Percentiles rank a stretch among this genome's conserved stretches.
phyloP scores from a whole-genome alignment of 2,888 invertebrate species.

The Brachyopa scutellaris region DNA sequence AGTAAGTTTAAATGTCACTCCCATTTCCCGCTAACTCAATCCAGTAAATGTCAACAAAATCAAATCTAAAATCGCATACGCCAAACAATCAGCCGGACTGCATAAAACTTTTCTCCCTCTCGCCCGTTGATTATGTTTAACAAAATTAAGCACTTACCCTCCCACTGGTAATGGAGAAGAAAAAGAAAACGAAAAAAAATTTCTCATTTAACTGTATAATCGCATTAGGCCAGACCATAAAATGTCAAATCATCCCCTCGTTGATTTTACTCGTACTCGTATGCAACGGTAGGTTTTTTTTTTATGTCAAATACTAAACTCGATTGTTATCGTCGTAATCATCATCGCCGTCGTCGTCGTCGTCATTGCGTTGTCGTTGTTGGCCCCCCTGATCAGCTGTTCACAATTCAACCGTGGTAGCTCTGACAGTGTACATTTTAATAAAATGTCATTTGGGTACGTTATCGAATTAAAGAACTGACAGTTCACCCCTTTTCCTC shows the following conservation, averaged over 20 bases:
- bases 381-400: slow-evolving; percentile 61
- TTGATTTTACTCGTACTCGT: slow-evolving; percentile 21
- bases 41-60: slow-evolving; percentile 51
- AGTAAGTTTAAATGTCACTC: slow-evolving; percentile 51
- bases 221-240: slow-evolving; percentile 67
- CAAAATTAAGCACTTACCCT: slow-evolving; percentile 50
- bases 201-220: slow-evolving; percentile 71
- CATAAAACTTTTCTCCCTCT: neutral
- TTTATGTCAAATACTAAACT: neutral
- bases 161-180: neutral
- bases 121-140: neutral
- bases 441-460: slow-evolving; percentile 47
- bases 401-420: slow-evolving; percentile 38
- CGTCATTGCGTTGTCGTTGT: neutral
- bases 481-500: slow-evolving; percentile 46
- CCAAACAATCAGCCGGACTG: slow-evolving; percentile 64
- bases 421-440: slow-evolving; percentile 45
- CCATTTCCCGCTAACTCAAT: slow-evolving; percentile 1
- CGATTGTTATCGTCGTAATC: too few species aligned
- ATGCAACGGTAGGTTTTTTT: neutral
- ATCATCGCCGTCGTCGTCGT: too few species aligned
- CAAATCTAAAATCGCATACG: slow-evolving; percentile 64
- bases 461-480: slow-evolving; percentile 46
- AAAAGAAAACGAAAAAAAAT: slow-evolving; percentile 30
- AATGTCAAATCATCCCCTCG: slow-evolving; percentile 64